phyloP scores from a whole-genome alignment of 2,888 invertebrate genomes.

The Sycophila texana region DNA sequence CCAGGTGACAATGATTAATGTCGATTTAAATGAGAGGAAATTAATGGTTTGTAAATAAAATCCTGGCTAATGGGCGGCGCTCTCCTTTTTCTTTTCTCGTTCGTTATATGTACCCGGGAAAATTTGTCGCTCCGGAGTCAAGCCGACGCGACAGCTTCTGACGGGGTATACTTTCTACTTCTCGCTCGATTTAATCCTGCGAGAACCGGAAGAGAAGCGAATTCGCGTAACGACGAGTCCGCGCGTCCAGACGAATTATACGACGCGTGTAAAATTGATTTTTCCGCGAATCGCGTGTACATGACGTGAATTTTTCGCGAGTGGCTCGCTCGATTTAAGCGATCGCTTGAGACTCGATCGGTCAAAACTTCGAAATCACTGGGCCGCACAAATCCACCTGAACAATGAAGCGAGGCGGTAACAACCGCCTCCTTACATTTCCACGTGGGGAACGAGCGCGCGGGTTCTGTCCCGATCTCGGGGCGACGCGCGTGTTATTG shows the following conservation, averaged over 20 bases:
- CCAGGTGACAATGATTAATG: slow-evolving; percentile 48
- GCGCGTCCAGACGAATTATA: too few relatives aligned
- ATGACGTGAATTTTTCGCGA: too few relatives aligned
- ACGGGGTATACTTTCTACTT: neutral
- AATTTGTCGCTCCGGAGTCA: neutral
- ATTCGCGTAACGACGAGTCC: too few relatives aligned
- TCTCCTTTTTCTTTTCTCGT: too few relatives aligned
- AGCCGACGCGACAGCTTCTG: neutral
- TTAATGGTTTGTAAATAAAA: slow-evolving; percentile 36
- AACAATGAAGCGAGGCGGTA: too few relatives aligned
- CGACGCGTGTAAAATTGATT: neutral
- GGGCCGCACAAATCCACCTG: too few relatives aligned
- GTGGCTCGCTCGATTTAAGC: neutral
- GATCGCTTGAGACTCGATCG: neutral
- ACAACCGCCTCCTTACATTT: neutral
- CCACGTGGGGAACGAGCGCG: neutral
- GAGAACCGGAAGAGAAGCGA: too few relatives aligned
- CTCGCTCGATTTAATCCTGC: neutral
- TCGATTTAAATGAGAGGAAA: slow-evolving; percentile 29
- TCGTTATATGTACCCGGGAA: neutral
- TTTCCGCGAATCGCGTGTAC: neutral
- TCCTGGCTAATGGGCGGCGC: neutral
- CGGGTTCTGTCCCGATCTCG: neutral
- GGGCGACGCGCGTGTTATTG: neutral
- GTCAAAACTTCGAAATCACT: neutral